Percentiles rank a stretch among this genome's conserved stretches.
phyloP scores from a whole-genome alignment of 2,113 vertebrate species.

The Pollachius pollachius region DNA sequence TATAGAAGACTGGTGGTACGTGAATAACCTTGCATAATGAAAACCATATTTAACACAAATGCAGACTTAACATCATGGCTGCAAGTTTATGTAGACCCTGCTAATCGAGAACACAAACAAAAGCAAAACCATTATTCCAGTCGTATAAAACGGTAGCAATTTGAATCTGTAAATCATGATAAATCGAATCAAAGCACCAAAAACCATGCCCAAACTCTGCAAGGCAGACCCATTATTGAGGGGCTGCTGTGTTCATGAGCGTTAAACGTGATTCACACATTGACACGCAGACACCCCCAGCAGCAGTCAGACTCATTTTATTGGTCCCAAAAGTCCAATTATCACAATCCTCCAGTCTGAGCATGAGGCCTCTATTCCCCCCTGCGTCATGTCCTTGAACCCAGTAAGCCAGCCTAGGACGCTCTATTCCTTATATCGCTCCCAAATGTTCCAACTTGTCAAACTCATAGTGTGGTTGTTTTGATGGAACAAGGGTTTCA shows the following conservation, averaged over 20 bases:
- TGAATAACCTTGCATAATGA: no score
- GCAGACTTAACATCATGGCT: no score
- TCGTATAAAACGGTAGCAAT: no score
- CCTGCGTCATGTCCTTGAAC: conserved; percentile 30
- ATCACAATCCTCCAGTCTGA: conserved; percentile 35
- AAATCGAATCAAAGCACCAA: no score
- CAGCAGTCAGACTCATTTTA: conserved; percentile 54
- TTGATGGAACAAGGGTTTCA: conserved; percentile 15
- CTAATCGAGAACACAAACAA: no score
- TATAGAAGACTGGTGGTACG: no score
- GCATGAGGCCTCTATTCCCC: conserved; percentile 29
- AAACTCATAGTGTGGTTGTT: conserved; percentile 37
- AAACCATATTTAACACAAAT: no score
- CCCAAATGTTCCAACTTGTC: conserved; percentile 44
- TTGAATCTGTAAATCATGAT: no score
- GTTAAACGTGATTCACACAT: conserved; percentile 60
- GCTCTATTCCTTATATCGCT: conserved; percentile 13
- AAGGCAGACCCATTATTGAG: conserved; percentile 19
- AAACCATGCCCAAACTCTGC: conserved; percentile 14
- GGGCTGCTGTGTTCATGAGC: conserved; percentile 35
- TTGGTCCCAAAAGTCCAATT: conserved; percentile 56
- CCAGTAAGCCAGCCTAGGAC: conserved; percentile 31
- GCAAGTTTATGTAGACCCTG: no score
- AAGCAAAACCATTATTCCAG: no score
- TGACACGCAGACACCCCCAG: conserved; percentile 46